Conservation (phyloP, 1,140 invertebrate species). For the Copidosoma floridanum region DNA sequence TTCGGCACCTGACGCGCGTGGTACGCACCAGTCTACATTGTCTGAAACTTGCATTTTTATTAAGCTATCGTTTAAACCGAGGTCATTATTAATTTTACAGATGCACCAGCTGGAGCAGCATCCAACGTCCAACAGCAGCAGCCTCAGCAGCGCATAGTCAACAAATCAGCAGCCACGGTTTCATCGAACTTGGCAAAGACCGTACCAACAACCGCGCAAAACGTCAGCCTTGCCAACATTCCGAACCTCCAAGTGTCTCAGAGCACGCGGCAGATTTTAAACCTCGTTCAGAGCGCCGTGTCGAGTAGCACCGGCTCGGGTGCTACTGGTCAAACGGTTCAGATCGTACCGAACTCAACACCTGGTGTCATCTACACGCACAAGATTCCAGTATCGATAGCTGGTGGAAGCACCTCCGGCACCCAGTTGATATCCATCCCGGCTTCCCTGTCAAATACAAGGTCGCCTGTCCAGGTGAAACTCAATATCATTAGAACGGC, state of each 20-base stretch:
- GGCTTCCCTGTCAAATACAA: slow-evolving; percentile 44
- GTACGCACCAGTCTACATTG: no score
- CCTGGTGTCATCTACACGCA: slow-evolving; percentile 54
- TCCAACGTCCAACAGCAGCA: no score
- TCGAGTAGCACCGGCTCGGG: slow-evolving; percentile 25
- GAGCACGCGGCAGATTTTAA: slow-evolving; percentile 43
- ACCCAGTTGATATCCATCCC: slow-evolving; percentile 51
- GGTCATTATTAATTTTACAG: slow-evolving; percentile 3
- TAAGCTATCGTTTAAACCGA: not conserved
- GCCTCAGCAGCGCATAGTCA: not conserved
- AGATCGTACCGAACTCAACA: slow-evolving; percentile 48
- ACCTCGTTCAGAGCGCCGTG: slow-evolving; percentile 45
- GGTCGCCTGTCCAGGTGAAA: slow-evolving; percentile 47
- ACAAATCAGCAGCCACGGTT: slow-evolving; percentile 28
- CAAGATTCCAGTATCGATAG: slow-evolving; percentile 51
- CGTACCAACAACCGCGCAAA: slow-evolving; percentile 49
- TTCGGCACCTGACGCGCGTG: slow-evolving; percentile 35
- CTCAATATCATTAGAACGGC: slow-evolving; percentile 45
- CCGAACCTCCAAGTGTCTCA: slow-evolving; percentile 46
- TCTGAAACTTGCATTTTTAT: no score
- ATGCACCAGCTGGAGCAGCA: not conserved
- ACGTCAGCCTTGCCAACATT: slow-evolving; percentile 42
- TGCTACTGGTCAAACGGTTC: slow-evolving; percentile 43
- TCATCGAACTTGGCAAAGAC: slow-evolving; percentile 50
- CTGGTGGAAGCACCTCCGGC: slow-evolving; percentile 44